Evolutionary conservation across 2,797 vertebrate species (phyloP).

Genomic region (Hafferia zeledoni): DNA sequence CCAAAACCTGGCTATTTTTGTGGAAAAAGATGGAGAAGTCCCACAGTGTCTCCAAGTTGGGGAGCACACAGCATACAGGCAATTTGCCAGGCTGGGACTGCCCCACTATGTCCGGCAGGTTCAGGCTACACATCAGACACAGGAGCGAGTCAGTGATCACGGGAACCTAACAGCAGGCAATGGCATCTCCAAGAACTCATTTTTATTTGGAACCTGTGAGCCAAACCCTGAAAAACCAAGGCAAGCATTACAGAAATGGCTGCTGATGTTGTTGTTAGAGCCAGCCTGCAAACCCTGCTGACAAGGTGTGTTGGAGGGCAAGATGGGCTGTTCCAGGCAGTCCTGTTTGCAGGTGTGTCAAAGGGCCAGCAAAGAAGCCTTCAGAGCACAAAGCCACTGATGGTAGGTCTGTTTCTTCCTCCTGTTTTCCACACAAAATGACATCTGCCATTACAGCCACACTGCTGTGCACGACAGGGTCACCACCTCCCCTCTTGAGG

Average conservation of each 20-base stretch:
- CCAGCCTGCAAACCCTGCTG: accelerated
- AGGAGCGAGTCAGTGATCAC: neutral
- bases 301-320: neutral
- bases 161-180: neutral
- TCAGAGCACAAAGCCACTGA: neutral
- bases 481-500: neutral
- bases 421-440: neutral
- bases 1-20: neutral
- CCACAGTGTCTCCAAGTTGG: neutral
- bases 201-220: neutral
- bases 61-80: neutral
- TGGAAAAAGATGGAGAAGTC: neutral
- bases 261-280: neutral
- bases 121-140: neutral
- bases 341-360: neutral
- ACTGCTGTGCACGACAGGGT: neutral
- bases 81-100: accelerated
- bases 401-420: neutral
- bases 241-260: neutral
- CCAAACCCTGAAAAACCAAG: neutral
- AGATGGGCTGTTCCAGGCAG: neutral
- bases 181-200: neutral
- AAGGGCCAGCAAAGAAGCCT: neutral
- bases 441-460: neutral
- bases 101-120: neutral